Percentiles rank a stretch among this genome's conserved stretches.
phyloP scores from a whole-genome alignment of 2,113 vertebrate species.

The Eurystomus gularis region DNA sequence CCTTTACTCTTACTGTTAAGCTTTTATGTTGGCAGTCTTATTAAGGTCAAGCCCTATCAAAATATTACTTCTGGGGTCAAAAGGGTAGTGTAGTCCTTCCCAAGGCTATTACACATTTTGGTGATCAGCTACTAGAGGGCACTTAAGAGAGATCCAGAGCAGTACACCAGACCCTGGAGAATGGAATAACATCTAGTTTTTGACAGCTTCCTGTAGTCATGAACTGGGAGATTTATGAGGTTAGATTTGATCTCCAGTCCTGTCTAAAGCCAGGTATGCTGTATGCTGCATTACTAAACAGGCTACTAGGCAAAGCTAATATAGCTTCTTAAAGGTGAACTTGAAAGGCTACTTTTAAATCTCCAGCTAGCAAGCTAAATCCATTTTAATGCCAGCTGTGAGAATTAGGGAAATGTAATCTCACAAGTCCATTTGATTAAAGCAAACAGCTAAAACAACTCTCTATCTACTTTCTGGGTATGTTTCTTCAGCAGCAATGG shows the following conservation, averaged over 20 bases:
- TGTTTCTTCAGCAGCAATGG: neutral
- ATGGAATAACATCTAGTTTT: slow-evolving; percentile 61
- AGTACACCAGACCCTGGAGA: slow-evolving; percentile 35
- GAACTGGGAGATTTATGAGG: slow-evolving; percentile 68
- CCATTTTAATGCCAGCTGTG: slow-evolving; percentile 28
- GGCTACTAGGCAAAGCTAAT: slow-evolving; percentile 43
- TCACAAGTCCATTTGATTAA: slow-evolving; percentile 6
- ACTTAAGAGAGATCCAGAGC: slow-evolving; percentile 36
- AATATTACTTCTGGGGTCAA: slow-evolving; percentile 47
- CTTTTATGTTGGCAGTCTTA: slow-evolving; percentile 19
- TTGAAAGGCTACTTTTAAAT: slow-evolving; percentile 56
- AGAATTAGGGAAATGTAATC: slow-evolving; percentile 29
- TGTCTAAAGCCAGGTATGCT: slow-evolving; percentile 42
- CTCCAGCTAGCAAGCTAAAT: slow-evolving; percentile 10
- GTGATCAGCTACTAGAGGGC: slow-evolving; percentile 54
- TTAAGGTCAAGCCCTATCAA: slow-evolving; percentile 54
- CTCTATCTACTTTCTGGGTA: neutral
- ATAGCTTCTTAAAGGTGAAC: slow-evolving; percentile 59
- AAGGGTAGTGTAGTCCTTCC: slow-evolving; percentile 40
- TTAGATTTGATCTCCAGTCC: slow-evolving; percentile 65
- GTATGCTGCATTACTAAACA: slow-evolving; percentile 53
- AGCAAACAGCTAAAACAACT: slow-evolving; percentile 6
- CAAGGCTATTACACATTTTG: slow-evolving; percentile 44
- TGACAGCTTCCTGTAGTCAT: slow-evolving; percentile 61
- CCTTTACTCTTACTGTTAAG: slow-evolving; percentile 17